Base-by-base conservation (phyloP, 23 tunicate species). In the Diplosoma virens region DNA sequence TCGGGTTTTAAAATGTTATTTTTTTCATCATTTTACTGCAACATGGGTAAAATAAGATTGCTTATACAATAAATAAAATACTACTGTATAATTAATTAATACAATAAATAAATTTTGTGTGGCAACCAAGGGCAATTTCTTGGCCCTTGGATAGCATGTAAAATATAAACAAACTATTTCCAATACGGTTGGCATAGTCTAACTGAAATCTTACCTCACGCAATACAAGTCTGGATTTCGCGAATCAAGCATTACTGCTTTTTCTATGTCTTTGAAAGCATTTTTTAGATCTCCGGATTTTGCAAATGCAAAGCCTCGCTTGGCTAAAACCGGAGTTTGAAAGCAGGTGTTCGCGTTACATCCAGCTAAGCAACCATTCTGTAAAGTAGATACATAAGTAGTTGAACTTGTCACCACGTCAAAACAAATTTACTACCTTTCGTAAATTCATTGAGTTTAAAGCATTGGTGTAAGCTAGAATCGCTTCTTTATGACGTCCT, bases 361-460 rank as follows among this genome's bases (percentile, higher is more conserved):
- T 18, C 97, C 97, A 17, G 97, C 97, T 75, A 78, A 47, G 54
- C 97, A 92, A 4, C 97, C 97, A 67, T 81, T 85, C 97, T 92
- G 78, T 17, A 67, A 66, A 58, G 24, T 11, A 55, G 21, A 55
- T 4, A 16, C 6, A 16, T 11, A 55, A 11, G 21, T 20, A 14
- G 21, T 16, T 20, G 24, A 20, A 11, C 6, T 55, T 16, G 21
- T 20, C 24, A 55, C 21, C 21, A 11, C 21, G 50, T 41, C 14
- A 41, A 7, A 41, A 7, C 14, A 5, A 55, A 11, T 25, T 17
- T n/a, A 17, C 4, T 55, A 55, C 97, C 80, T 92, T 92, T 78
- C 77, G 60, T 25, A 92, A 47, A 37, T 85, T 78, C 76, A 85
- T 79, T 11, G 87, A 77, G n/a, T 67, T 53, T 55, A 85, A 85